Percentiles rank a stretch among this genome's conserved stretches.
Evolutionary conservation across 64 coral and sea anemone genomes (phyloP).

Genomic region (Platygyra sinensis): DNA sequence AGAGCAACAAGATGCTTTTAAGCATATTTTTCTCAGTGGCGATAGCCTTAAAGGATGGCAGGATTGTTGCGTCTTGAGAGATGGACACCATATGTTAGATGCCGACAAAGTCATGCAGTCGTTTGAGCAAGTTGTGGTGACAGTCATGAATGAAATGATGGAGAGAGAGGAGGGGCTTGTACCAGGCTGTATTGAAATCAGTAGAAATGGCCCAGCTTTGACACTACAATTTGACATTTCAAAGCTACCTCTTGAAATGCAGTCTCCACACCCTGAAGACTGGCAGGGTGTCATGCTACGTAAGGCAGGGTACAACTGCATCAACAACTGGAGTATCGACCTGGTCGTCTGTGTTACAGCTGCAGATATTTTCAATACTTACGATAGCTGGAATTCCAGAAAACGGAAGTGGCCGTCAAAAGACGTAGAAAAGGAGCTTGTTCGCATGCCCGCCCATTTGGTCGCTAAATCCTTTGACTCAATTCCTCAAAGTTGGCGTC

Average conservation of each 20-base stretch:
- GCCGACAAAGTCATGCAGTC: constrained; percentile 36
- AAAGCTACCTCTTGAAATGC: constrained; percentile 30
- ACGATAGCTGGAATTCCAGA: constrained; percentile 1
- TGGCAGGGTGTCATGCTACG: constrained; percentile 26
- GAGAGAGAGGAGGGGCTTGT: constrained; percentile 28
- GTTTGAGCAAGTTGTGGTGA: constrained; percentile 15
- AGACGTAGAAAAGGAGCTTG: constrained; percentile 8
- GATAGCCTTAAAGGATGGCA: constrained; percentile 31
- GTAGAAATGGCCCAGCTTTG: constrained; percentile 9
- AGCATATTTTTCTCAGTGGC: neutral
- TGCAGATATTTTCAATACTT: constrained; percentile 5
- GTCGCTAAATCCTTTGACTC: constrained; percentile 17
- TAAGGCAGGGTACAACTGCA: constrained; percentile 12
- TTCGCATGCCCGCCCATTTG: constrained; percentile 6
- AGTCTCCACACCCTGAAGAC: constrained; percentile 30
- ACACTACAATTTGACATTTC: constrained; percentile 35
- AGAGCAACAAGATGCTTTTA: constrained; percentile 9
- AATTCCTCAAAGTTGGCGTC: constrained; percentile 3
- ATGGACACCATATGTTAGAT: constrained; percentile 2
- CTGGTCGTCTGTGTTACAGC: constrained; percentile 16
- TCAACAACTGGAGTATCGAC: constrained; percentile 38
- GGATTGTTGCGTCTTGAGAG: constrained; percentile 10
- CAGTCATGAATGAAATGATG: constrained; percentile 34
- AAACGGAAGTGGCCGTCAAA: constrained; percentile 11
- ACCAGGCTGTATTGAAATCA: constrained; percentile 20